Percentiles rank a stretch among this genome's conserved stretches.
phyloP scores from a whole-genome alignment of 2,113 vertebrate species.

The Chaenocephalus aceratus region DNA sequence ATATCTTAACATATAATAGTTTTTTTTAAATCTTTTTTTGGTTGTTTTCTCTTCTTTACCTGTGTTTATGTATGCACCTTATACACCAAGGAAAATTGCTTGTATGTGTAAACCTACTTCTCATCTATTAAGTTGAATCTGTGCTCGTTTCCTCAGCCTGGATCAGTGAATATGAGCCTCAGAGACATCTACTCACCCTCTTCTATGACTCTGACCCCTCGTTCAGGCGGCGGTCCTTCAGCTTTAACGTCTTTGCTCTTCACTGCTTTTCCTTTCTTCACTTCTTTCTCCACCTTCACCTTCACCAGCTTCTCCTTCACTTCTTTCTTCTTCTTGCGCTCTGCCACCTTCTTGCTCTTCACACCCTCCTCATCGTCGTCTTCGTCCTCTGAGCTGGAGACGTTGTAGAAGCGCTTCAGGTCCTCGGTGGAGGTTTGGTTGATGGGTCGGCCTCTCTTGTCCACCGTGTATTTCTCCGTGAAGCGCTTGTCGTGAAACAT shows the following conservation, averaged over 20 bases:
- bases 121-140: too few relatives aligned
- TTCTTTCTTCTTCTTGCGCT: constrained; percentile 38
- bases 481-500: constrained; percentile 97
- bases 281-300: too few relatives aligned
- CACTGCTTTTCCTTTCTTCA: constrained; percentile 32
- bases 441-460: constrained; percentile 94
- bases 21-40: too few relatives aligned
- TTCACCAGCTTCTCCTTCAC: constrained; percentile 45
- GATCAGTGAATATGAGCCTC: not conserved
- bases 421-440: constrained; percentile 89
- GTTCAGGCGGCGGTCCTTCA: not conserved
- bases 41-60: too few relatives aligned
- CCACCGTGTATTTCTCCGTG: constrained; percentile 91
- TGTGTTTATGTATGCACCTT: too few relatives aligned
- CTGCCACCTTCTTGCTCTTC: constrained; percentile 43
- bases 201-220: constrained; percentile 34
- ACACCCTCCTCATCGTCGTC: constrained; percentile 63
- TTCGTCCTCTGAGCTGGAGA: constrained; percentile 86
- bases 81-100: too few relatives aligned
- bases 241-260: not conserved
- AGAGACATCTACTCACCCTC: constrained; percentile 51
- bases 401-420: constrained; percentile 92
- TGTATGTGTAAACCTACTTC: too few relatives aligned
- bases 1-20: too few relatives aligned
- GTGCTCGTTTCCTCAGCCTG: too few relatives aligned